Conservation (phyloP, 2,888 invertebrate species). For the Cheilosia variabilis region DNA sequence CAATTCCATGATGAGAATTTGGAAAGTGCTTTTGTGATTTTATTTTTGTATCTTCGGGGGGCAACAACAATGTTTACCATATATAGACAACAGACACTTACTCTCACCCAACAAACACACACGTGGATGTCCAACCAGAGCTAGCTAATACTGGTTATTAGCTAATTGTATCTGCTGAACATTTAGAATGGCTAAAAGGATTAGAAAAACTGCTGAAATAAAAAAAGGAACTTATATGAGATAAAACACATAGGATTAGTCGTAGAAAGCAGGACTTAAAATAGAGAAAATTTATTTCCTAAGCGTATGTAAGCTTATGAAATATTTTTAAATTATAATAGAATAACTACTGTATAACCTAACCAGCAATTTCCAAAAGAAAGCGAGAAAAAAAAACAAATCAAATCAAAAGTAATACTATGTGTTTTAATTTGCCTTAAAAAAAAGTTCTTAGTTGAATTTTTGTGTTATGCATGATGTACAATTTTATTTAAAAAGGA, state of each 20-base stretch:
- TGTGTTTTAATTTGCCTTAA: slow-evolving; percentile 74
- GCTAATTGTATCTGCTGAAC: slow-evolving; percentile 60
- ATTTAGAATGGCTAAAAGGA: neutral
- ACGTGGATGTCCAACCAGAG: slow-evolving; percentile 38
- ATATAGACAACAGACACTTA: slow-evolving; percentile 40
- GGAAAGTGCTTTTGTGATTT: slow-evolving; percentile 73
- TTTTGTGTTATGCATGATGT: slow-evolving; percentile 71
- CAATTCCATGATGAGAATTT: slow-evolving; percentile 71
- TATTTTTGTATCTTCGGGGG: slow-evolving; percentile 62
- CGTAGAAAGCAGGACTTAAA: slow-evolving; percentile 64
- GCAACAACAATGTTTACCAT: slow-evolving; percentile 46
- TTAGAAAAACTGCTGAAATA: slow-evolving; percentile 14
- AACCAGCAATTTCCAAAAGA: slow-evolving; percentile 59
- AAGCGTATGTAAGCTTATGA: slow-evolving; percentile 67
- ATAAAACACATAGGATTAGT: slow-evolving; percentile 63
- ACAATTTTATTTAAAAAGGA: slow-evolving; percentile 66
- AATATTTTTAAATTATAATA: slow-evolving; percentile 70
- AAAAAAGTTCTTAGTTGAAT: slow-evolving; percentile 36
- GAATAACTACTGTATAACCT: slow-evolving; percentile 63
- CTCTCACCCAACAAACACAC: slow-evolving; percentile 32
- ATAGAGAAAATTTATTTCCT: slow-evolving; percentile 63
- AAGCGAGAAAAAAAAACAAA: slow-evolving; percentile 36
- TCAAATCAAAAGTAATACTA: slow-evolving; percentile 38
- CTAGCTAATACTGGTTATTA: slow-evolving; percentile 71
- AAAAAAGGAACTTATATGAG: slow-evolving; percentile 36